Evolutionary conservation across 2,888 invertebrate species (phyloP), one percentile per base, ranked within the genome.

Genomic region (Aphodius granarius): DNA sequence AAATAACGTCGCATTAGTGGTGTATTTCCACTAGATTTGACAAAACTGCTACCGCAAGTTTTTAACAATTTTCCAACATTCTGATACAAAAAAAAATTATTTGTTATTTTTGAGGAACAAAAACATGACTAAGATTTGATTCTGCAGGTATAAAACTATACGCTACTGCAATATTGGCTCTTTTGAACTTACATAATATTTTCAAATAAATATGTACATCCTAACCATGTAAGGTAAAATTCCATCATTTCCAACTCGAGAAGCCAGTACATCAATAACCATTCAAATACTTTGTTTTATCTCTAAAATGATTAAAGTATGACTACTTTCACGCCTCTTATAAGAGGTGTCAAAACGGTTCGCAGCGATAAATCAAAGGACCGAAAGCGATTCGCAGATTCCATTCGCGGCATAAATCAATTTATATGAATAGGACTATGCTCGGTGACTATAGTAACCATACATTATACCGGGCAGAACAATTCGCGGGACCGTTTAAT

Each of bases 271-370:
- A 13, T 71, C n/a, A 79, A 23, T 43, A 78, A 63, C 79, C 79
- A 79, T 75, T 79, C 79, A 74, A 77, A 77, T n/a, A 71, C 78
- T 79, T 17, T 66, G 18, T 22, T 79, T 78, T 22, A 79, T 71
- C 65, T 77, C 77, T 75, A 78, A 78, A 78, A 79, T 79, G 75
- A 43, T 43, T 43, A 43, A 43, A 43, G 43, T 43, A 43, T 13
- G 43, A 43, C 9, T 6, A 43, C 43, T 43, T 43, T 43, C 43
- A 43, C 43, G 43, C 43, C 9, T 43, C 43, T 43, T 43, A 43
- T 43, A 13, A 43, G 43, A 43, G 13, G 9, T 43, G 43, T 43
- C 43, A 43, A 43, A 43, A 13, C 43, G 43, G n/a, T 43, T 2
- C 43, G 43, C 43, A 43, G 43, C 43, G 43, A 43, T 43, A 43